These are phyloP conservation scores for Bostrychus sinensis DNA, from an alignment of 2,113 vertebrate species.

Conservation along the genomic window DNA sequence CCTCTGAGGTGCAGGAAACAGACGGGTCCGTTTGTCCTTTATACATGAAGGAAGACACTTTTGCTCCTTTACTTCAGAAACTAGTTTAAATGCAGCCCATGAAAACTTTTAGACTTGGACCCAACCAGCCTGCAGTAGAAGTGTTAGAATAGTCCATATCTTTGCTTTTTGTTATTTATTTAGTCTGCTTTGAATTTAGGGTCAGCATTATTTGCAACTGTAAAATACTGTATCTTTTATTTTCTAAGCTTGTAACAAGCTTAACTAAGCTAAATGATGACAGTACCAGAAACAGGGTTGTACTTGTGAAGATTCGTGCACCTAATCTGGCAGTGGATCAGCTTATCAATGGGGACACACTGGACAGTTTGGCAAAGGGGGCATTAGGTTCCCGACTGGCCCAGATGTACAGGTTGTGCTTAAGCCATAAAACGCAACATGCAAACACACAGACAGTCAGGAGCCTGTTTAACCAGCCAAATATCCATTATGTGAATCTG, in stretches of 20 bases:
- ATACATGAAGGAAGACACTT: slow-evolving; percentile 12
- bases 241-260: no score
- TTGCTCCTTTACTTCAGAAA: background rate
- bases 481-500: background rate
- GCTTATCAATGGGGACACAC: slow-evolving; percentile 63
- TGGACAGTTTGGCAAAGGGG: slow-evolving; percentile 47
- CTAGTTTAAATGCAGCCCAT: background rate
- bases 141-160: background rate
- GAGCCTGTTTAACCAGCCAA: background rate
- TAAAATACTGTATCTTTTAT: no score
- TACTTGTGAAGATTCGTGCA: background rate
- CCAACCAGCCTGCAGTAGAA: background rate
- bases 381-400: slow-evolving; percentile 12
- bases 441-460: no score
- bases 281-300: background rate
- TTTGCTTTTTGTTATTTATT: background rate
- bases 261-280: no score
- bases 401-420: slow-evolving; percentile 29
- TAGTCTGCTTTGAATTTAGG: background rate
- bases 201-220: background rate
- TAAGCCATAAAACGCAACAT: slow-evolving; percentile 32
- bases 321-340: slow-evolving; percentile 33
- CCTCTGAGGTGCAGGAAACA: slow-evolving; percentile 26
- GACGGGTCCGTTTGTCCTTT: slow-evolving; percentile 19
- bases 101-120: background rate